Percentiles rank a stretch among this genome's conserved stretches.
Conservation (phyloP, 2,888 invertebrate genomes). For the Polyploca ridens region DNA sequence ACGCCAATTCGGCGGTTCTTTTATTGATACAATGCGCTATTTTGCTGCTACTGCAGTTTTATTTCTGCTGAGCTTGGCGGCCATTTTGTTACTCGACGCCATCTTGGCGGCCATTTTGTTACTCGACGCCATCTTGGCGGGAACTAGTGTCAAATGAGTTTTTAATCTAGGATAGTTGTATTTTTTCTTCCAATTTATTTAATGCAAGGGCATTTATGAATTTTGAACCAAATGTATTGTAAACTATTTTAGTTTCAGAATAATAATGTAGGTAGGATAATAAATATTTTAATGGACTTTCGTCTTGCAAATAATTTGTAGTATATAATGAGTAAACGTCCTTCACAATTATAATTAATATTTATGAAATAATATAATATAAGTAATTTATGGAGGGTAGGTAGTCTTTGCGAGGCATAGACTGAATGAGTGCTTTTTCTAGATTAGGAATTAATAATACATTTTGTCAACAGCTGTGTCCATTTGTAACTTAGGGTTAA, state of each 20-base stretch:
- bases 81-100: constrained; percentile 40
- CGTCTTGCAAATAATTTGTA: constrained; percentile 16
- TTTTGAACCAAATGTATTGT: constrained; percentile 14
- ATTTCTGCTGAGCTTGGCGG: constrained; percentile 43
- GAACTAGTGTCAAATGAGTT: constrained; percentile 19
- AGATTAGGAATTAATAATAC: neutral
- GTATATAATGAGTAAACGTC: constrained; percentile 20
- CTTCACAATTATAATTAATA: constrained; percentile 20
- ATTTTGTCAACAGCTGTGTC: constrained; percentile 1
- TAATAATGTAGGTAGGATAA: constrained; percentile 15
- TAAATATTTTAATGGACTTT: neutral
- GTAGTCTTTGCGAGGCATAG: constrained; percentile 47
- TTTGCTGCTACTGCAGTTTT: constrained; percentile 44
- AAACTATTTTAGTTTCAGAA: constrained; percentile 25
- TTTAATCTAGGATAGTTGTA: constrained; percentile 11
- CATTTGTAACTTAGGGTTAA: neutral
- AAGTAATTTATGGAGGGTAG: neutral
- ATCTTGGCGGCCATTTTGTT: constrained; percentile 40
- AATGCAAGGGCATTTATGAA: constrained; percentile 23
- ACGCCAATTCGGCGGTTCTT: constrained; percentile 41
- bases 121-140: constrained; percentile 12
- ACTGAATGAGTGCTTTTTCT: constrained; percentile 25
- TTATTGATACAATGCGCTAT: constrained; percentile 53
- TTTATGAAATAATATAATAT: neutral
- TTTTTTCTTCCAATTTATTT: constrained; percentile 15